Percentiles rank a stretch among this genome's conserved stretches.
Evolutionary conservation across 2,797 vertebrate species (phyloP).

Genomic region (Otolemur crassicaudatus): DNA sequence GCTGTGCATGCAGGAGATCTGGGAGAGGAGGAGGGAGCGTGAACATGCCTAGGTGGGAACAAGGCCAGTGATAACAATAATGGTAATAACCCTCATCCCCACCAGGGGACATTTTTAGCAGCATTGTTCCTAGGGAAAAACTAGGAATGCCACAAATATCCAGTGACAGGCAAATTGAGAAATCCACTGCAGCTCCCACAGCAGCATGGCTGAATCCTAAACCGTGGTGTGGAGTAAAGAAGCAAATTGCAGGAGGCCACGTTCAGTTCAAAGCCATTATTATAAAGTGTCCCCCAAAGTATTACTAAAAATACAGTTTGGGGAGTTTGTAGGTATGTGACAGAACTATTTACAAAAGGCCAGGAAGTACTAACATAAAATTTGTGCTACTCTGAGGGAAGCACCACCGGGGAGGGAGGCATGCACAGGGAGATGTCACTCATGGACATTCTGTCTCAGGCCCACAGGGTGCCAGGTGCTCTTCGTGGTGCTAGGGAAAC

Average conservation of each 20-base stretch:
- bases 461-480: not conserved
- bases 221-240: not conserved
- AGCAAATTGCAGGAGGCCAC: not conserved
- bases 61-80: not conserved
- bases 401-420: not conserved
- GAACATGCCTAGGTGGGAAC: not conserved
- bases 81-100: not conserved
- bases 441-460: accelerated
- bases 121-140: slow-evolving; percentile 18
- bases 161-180: not conserved
- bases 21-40: not conserved
- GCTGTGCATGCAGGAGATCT: accelerated
- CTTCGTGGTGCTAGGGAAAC: not conserved
- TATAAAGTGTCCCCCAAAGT: not conserved
- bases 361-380: not conserved
- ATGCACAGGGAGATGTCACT: not conserved
- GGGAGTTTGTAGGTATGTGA: not conserved
- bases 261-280: not conserved
- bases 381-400: not conserved
- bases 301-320: not conserved
- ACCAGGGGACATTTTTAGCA: not conserved
- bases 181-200: not conserved
- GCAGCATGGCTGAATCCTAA: not conserved
- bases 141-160: not conserved
- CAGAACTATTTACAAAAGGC: not conserved